Base-by-base conservation (phyloP, 2,888 invertebrate genomes). In the Hypomecis atomaria region DNA sequence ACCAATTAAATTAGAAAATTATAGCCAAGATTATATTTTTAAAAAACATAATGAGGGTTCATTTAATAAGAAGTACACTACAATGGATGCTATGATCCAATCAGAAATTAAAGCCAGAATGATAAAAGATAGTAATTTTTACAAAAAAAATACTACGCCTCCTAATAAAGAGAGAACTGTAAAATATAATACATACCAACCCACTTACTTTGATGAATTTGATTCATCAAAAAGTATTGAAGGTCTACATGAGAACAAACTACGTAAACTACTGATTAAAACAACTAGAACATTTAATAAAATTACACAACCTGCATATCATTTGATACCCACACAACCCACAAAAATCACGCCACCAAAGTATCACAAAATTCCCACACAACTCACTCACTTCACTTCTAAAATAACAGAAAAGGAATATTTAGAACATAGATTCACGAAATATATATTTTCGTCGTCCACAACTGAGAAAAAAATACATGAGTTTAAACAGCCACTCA, bases 101-200 rank as follows among this genome's bases (percentile, higher is more conserved):
- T 40, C 59, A 6, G 49, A 58, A 62, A 52, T 13, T 0, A 54
- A 44, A 37, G 8, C 40, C 11, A n/a, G 43, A 40, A 62, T 37
- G 40, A 9, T 33, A 44, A 48, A 53, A 48, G 37, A 49, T 5
- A 43, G 34, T 10, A 37, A 10, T 9, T 11, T 10, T 42, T 47
- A 53, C 9, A 50, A 44, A 42, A 52, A 8, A 52, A 8, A 9
- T 4, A 53, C 57, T 5, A 3, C 48, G 10, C 11, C 54, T 10
- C 53, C 62, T 44, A 23, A 5, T 9, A 23, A 7, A 45, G 50
- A 38, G 13, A 76, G 71, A 59, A 72, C 62, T 33, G 73, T 82
- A 53, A 83, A 71, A 67, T 87, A 87, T 61, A 88, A 87, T 68
- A 85, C 86, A 7, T 87, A 84, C 57, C 76, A 79, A 71, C 83